Evolutionary conservation across 2,888 invertebrate species (phyloP), one percentile per base, ranked within the genome.

Genomic region (Actias luna): DNA sequence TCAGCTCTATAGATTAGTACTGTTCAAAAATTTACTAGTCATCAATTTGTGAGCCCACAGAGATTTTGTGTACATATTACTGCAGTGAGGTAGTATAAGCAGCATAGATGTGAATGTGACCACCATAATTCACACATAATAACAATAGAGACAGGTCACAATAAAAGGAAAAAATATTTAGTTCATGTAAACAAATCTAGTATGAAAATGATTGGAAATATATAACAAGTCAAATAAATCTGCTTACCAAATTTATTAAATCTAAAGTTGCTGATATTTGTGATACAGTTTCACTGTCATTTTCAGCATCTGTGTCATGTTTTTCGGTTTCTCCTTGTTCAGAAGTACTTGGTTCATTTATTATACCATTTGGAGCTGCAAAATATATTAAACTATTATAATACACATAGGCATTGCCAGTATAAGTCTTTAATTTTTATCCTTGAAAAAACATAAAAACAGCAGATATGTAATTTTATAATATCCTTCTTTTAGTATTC

Each of bases 181-280:
- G n/a, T n/a, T n/a, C n/a, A n/a, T n/a, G n/a, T n/a, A n/a, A n/a
- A n/a, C n/a, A n/a, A n/a, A n/a, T n/a, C n/a, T n/a, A n/a, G n/a
- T n/a, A n/a, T n/a, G n/a, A n/a, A n/a, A n/a, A n/a, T n/a, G n/a
- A n/a, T n/a, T n/a, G n/a, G n/a, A n/a, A n/a, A n/a, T n/a, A n/a
- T n/a, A n/a, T n/a, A n/a, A n/a, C n/a, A n/a, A 61, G 31, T 42
- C 29, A 62, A 22, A 35, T 8, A 52, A 14, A 52, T 14, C n/a
- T 64, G 79, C 82, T 84, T 80, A 88, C 92, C 83, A 92, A 87
- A 74, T 87, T 89, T 52, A 87, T 87, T 74, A 90, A 87, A 64
- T 91, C 91, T 63, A 85, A 76, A 65, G 85, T 89, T 67, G 85
- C 82, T 67, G 87, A 84, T 66, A 87, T 82, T 67, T 88, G 85